Conservation (phyloP, 2,113 vertebrate species). For the Chionis minor region DNA sequence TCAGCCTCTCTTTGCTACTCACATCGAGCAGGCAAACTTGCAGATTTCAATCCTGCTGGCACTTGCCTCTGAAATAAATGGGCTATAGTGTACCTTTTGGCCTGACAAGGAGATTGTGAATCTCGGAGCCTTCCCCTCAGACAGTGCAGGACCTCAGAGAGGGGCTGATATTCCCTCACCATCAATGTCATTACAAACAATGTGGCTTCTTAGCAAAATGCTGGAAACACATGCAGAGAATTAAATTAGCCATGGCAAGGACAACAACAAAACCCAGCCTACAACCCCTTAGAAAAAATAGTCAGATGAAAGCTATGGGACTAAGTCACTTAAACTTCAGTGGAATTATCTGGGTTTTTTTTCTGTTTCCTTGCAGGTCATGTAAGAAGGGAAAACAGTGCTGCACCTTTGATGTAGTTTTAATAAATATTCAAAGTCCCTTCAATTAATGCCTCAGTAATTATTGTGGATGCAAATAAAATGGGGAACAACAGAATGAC, state of each 20-base stretch:
- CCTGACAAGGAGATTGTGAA: neutral
- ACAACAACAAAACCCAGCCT: neutral
- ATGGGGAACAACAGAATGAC: conserved; percentile 21
- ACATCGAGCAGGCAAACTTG: neutral
- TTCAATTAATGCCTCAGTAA: conserved; percentile 45
- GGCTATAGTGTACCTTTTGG: neutral
- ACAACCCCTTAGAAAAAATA: neutral
- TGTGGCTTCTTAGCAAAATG: neutral
- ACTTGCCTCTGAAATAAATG: neutral
- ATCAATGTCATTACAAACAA: neutral
- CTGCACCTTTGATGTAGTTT: conserved; percentile 39
- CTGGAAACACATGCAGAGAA: conserved; percentile 3
- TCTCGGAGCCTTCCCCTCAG: neutral
- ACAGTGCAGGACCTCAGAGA: neutral
- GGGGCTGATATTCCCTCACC: neutral
- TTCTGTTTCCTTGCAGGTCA: neutral
- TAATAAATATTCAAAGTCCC: conserved; percentile 37
- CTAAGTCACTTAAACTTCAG: neutral
- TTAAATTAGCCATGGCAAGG: conserved; percentile 24
- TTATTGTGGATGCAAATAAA: conserved; percentile 31
- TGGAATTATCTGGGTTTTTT: neutral
- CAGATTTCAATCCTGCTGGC: neutral
- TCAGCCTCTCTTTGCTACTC: neutral
- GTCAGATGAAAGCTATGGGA: neutral
- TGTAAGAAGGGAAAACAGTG: neutral